Evolutionary conservation across 2,888 invertebrate genomes (phyloP), one percentile per base, ranked within the genome.

Genomic region (Sipha maydis): DNA sequence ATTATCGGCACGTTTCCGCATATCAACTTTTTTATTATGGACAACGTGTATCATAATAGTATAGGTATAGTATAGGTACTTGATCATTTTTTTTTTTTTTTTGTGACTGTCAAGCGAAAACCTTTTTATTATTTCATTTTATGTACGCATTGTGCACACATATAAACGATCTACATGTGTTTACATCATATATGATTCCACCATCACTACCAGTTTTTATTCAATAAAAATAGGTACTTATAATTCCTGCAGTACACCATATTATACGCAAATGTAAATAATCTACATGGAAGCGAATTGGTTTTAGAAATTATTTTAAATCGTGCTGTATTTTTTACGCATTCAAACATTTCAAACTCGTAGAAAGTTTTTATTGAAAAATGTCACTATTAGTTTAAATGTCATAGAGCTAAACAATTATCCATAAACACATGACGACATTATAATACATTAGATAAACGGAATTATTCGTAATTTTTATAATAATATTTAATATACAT

Each of bases 1-100:
- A 71, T 80, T 69, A 82, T 31, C 21, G 4, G 21, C 21, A 82
- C 82, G 41, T 82, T 82, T 82, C 82, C 82, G 69, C 82, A 82
- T 71, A 67, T 71, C 41, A 14, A 2, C 69, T 69, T 11, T 67
- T 82, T 48, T 28, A 1, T 2, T 48, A 56, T 48, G 7, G 41
- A 34, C 21, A 11, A 14, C 28, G n/a, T 38, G 31, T 9, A 48
- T 48, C 69, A 48, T 82, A 48, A 69, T n/a, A 11, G 11, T 69
- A 67, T 67, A 61, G 34, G 8, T 67, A 69, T n/a, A 11, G 11
- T 69, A 67, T 67, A 61, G 34, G 8, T 67, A 28, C n/a, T 67
- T n/a, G 28, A 28, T 61, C 61, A 61, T 69, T 69, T 41, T 41
- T 34, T 34, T 41, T 41, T 34, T 34, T 34, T 34, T 34, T 82